Conservation (phyloP, 2,797 vertebrate genomes). For the Australoheros facetus region DNA sequence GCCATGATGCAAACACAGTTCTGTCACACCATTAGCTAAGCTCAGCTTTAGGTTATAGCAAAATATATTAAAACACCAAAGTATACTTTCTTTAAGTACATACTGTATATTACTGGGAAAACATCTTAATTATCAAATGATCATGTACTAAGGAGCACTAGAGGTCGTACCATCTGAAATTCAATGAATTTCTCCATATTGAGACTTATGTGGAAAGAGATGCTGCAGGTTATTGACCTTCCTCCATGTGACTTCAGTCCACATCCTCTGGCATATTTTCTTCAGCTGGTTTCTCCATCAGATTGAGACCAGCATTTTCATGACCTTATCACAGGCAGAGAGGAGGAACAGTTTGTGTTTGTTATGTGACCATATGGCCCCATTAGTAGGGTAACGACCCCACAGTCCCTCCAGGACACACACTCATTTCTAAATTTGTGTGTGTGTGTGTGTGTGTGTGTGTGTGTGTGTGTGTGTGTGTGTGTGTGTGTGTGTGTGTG, state of each 20-base stretch:
- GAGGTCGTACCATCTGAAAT: not conserved
- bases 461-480: not conserved
- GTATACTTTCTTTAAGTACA: not conserved
- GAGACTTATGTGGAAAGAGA: constrained; percentile 1
- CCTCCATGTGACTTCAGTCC: constrained; percentile 36
- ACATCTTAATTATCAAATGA: not conserved
- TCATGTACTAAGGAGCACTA: not conserved
- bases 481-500: not conserved
- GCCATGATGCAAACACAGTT: not conserved
- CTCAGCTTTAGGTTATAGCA: not conserved
- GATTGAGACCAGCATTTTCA: constrained; percentile 70
- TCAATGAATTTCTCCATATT: not conserved
- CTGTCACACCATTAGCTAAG: not conserved
- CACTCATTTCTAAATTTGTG: constrained; percentile 43
- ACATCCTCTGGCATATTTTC: constrained; percentile 55
- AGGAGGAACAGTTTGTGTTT: constrained; percentile 81
- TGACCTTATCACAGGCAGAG: constrained; percentile 78
- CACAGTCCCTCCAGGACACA: constrained; percentile 75
- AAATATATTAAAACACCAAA: not conserved
- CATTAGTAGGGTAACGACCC: constrained; percentile 84
- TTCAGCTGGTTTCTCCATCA: constrained; percentile 54
- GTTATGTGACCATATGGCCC: constrained; percentile 85
- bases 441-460: not conserved
- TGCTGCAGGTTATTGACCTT: constrained; percentile 59
- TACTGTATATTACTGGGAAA: not conserved